Evolutionary conservation across 2,113 vertebrate species (phyloP), one percentile per base, ranked within the genome.

Genomic region (Eptesicus fuscus): DNA sequence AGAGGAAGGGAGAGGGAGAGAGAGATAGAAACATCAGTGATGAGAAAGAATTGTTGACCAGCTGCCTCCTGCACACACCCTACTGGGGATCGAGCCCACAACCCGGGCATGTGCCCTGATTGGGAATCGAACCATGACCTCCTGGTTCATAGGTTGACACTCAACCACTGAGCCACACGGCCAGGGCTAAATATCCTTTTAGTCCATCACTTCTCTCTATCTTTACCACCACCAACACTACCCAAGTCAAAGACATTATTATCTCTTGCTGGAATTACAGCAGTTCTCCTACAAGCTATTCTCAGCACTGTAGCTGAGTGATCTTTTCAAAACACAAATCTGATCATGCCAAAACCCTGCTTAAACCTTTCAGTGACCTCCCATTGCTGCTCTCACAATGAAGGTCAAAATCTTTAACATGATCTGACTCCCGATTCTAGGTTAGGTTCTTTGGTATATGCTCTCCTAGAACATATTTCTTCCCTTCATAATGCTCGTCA

Each of bases 311-410:
- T 88, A 92, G 35, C 53, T 74, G 37, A 94, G 53, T 40, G 35
- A 90, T 82, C 32, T 93, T 96, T 95, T 80, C 22, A 92, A 90
- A 96, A 84, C 11, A 56, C 25, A 47, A 37, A 65, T 83, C 9
- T 88, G 23, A 88, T 90, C 37, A 83, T 80, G 70, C 51, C 35
- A 65, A 94, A 95, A 96, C 42, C 79, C 35, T 95, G 59, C 79
- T 93, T 76, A 92, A 79, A 47, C 23, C 51, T 77, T 79, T 87
- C 71, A 51, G 13, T n/a, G 37, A 76, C 37, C 61, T 87, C 37
- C n/a, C 7, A 32, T 76, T 53, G 9, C 80, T 53, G 9, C 71
- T 90, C 65, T 96, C 76, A 74, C 61, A 37, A 79, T 49, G 28
- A 94, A 92, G 69, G 28, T 89, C 4, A 44, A 82, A 88, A 49